Percentiles rank a stretch among this genome's conserved stretches.
Conservation (phyloP, 2,888 invertebrate genomes). For the Eristalis pertinax region DNA sequence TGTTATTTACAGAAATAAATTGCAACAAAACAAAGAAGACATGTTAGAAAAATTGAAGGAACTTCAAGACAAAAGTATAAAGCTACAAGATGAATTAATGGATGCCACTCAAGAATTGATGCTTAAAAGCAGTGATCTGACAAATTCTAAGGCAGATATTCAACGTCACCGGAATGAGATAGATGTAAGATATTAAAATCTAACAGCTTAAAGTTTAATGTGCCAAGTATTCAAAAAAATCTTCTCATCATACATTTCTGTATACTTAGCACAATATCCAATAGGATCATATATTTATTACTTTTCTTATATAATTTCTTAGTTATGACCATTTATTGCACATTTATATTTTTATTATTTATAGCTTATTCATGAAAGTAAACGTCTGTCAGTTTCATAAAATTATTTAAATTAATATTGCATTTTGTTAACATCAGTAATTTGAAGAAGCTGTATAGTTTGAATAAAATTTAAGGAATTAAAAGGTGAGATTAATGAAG, state of each 20-base stretch:
- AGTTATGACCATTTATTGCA: not conserved
- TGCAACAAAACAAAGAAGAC: slow-evolving; percentile 81
- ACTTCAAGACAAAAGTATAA: slow-evolving; percentile 83
- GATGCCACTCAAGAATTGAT: slow-evolving; percentile 83
- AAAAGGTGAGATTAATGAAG: too few species aligned
- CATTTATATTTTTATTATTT: not conserved
- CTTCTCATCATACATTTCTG: not conserved
- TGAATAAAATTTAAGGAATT: too few species aligned
- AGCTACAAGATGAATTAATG: slow-evolving; percentile 83
- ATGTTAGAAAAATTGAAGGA: slow-evolving; percentile 83
- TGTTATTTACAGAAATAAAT: slow-evolving; percentile 78
- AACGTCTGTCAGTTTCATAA: too few species aligned
- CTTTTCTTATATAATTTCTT: not conserved
- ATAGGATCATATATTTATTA: not conserved
- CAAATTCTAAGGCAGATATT: slow-evolving; percentile 82
- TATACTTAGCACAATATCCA: not conserved
- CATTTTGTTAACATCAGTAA: too few species aligned
- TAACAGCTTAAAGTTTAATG: not conserved
- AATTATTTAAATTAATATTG: too few species aligned
- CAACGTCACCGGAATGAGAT: slow-evolving; percentile 84
- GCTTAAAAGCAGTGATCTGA: slow-evolving; percentile 83
- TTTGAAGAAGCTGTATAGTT: too few species aligned
- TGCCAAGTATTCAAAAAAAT: slow-evolving; percentile 7
- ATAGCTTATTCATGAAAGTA: too few species aligned
- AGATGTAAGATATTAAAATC: slow-evolving; percentile 82